These are phyloP conservation scores for Cenopis cana DNA, from an alignment of 2,888 invertebrate genomes.

Conservation along the genomic window DNA sequence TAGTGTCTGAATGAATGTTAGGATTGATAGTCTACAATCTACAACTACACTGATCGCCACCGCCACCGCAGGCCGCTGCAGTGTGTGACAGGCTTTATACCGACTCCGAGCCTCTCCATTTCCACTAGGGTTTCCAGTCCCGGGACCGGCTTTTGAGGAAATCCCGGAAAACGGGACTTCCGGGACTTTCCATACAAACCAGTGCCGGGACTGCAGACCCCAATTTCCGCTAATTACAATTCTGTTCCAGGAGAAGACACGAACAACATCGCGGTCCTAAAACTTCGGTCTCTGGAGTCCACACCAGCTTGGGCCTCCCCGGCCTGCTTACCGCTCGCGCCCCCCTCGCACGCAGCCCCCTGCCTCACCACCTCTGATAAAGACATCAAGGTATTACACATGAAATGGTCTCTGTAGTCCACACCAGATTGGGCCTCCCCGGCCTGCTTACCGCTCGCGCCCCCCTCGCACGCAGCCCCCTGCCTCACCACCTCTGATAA, in stretches of 20 bases:
- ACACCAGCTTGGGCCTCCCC: slow-evolving; percentile 37
- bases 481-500: slow-evolving; percentile 44
- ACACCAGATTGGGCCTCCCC: slow-evolving; percentile 37
- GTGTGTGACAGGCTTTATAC: no score
- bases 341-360: slow-evolving; percentile 22
- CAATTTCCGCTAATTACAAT: neutral
- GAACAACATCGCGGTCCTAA: slow-evolving; percentile 47
- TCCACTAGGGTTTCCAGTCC: no score
- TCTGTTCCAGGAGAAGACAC: slow-evolving; percentile 42
- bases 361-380: slow-evolving; percentile 44
- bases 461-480: slow-evolving; percentile 22
- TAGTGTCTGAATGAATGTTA: no score
- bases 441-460: slow-evolving; percentile 36
- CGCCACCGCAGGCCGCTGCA: no score
- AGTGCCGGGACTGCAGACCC: no score
- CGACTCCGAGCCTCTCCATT: no score
- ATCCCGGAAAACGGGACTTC: no score
- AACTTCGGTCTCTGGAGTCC: neutral
- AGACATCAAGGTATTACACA: slow-evolving; percentile 44
- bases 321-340: slow-evolving; percentile 36
- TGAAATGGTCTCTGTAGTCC: neutral
- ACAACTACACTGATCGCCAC: no score
- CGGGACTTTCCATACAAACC: no score
- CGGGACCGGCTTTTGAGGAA: no score
- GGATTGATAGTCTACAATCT: no score